Percentiles rank a stretch among this genome's conserved stretches.
Evolutionary conservation across 2,888 invertebrate genomes (phyloP).

Genomic region (Cataglyphis altisquamis): DNA sequence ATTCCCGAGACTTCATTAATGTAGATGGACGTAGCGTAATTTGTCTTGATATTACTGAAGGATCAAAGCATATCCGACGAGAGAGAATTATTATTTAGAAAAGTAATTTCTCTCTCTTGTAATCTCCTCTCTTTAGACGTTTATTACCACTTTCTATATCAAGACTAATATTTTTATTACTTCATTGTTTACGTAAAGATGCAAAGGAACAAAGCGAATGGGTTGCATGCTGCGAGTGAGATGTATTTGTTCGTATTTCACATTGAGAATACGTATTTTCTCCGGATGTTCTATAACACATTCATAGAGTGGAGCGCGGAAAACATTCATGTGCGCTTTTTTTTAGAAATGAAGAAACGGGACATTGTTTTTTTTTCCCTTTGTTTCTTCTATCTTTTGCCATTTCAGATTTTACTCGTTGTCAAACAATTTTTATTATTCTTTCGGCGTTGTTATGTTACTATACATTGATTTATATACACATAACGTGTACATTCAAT

Average conservation of each 20-base stretch:
- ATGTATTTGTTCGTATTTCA: slow-evolving; percentile 30
- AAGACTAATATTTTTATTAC: slow-evolving; percentile 5
- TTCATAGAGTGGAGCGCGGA: background rate
- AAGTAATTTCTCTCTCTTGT: background rate
- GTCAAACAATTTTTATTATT: slow-evolving; percentile 25
- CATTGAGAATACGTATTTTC: background rate
- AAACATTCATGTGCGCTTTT: slow-evolving; percentile 19
- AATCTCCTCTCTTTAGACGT: background rate
- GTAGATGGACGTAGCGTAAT: background rate
- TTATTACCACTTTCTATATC: background rate
- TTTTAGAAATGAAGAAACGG: slow-evolving; percentile 34
- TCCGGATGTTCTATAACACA: slow-evolving; percentile 1
- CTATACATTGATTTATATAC: background rate
- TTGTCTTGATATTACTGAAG: background rate
- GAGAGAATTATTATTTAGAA: slow-evolving; percentile 12
- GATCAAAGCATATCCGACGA: background rate
- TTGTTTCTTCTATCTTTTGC: background rate
- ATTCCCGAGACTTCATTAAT: background rate
- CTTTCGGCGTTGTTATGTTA: background rate
- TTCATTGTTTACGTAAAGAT: background rate
- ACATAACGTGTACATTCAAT: background rate
- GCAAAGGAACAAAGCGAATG: background rate
- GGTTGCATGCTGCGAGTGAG: background rate
- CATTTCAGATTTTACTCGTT: slow-evolving; percentile 9
- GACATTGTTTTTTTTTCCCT: slow-evolving; percentile 19